These are phyloP conservation scores for Scaptomyza flava DNA, from an alignment of 2,888 invertebrate species.

Conservation along the genomic window DNA sequence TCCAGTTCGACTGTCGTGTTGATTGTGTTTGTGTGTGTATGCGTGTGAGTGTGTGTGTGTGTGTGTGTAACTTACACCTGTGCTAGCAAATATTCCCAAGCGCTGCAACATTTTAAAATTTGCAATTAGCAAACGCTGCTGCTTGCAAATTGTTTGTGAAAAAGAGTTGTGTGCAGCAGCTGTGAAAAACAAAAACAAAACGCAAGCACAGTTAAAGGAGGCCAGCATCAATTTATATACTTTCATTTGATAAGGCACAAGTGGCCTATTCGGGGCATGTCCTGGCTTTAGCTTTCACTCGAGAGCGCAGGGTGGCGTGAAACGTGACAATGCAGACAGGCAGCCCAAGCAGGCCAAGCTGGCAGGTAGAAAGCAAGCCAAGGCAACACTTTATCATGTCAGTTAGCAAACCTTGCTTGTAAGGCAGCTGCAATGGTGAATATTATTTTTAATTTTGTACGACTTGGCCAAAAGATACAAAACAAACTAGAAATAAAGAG, in stretches of 20 bases:
- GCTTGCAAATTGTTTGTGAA: constrained; percentile 70
- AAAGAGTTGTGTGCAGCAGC: constrained; percentile 47
- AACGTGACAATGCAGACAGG: constrained; percentile 71
- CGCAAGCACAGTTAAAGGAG: constrained; percentile 15
- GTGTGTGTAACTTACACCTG: constrained; percentile 44
- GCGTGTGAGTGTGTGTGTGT: constrained; percentile 20
- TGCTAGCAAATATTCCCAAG: constrained; percentile 24
- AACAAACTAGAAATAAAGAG: constrained; percentile 12
- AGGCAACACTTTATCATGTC: constrained; percentile 77
- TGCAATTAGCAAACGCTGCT: constrained; percentile 65
- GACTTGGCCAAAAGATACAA: constrained; percentile 26
- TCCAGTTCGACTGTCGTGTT: constrained; percentile 36
- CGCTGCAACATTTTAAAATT: constrained; percentile 47
- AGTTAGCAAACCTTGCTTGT: constrained; percentile 55
- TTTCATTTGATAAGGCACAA: constrained; percentile 74
- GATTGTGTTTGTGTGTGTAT: constrained; percentile 39
- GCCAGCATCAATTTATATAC: constrained; percentile 61
- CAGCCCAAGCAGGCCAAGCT: neutral
- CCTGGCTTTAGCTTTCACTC: constrained; percentile 20
- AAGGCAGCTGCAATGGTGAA: constrained; percentile 28
- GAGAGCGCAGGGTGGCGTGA: constrained; percentile 53
- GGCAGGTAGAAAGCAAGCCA: constrained; percentile 52
- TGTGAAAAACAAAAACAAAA: constrained; percentile 33
- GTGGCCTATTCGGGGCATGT: constrained; percentile 54
- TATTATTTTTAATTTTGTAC: constrained; percentile 63